phyloP scores from a whole-genome alignment of 2,113 vertebrate genomes.

The Apteryx mantelli region DNA sequence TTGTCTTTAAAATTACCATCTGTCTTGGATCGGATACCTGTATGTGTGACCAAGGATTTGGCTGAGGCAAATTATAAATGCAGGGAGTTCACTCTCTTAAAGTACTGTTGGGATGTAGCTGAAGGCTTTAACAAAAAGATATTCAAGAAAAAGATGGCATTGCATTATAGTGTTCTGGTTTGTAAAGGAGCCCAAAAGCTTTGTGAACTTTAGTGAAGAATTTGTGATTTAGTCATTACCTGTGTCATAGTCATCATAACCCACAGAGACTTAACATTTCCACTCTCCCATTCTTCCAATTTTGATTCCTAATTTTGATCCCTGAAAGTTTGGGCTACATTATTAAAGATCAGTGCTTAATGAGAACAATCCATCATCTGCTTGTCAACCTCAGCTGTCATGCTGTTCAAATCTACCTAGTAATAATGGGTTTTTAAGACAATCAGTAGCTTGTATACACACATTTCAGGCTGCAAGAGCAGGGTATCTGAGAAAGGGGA shows the following conservation, averaged over 20 bases:
- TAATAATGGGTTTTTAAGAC: constrained; percentile 7
- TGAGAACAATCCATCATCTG: not conserved
- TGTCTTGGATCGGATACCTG: not conserved
- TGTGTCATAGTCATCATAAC: not conserved
- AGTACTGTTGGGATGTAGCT: not conserved
- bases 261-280: not conserved
- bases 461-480: not conserved
- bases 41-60: not conserved
- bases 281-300: not conserved
- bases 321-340: not conserved
- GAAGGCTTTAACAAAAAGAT: not conserved
- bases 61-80: not conserved
- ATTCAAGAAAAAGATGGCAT: not conserved
- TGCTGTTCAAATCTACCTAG: not conserved
- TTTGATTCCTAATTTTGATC: not conserved
- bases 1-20: not conserved
- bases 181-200: not conserved
- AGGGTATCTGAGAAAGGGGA: not conserved
- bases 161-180: not conserved
- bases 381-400: not conserved
- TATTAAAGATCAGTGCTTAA: not conserved
- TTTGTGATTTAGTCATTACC: not conserved
- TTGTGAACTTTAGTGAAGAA: not conserved
- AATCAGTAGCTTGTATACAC: not conserved
- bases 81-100: not conserved